phyloP scores from a whole-genome alignment of 23 tunicate genomes.

The Clavelina lepadiformis region DNA sequence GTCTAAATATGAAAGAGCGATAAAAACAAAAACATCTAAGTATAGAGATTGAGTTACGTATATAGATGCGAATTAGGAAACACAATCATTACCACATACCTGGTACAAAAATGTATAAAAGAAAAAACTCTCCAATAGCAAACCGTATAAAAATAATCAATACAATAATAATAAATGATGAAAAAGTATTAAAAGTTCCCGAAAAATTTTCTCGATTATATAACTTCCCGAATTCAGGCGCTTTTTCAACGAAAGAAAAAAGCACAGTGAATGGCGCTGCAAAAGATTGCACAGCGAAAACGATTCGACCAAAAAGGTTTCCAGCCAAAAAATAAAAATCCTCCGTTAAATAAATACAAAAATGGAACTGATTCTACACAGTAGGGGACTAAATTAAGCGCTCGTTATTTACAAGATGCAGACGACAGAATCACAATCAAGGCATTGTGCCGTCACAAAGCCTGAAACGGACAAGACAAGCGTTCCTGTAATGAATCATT shows the following conservation, averaged over 20 bases:
- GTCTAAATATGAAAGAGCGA: too few species aligned
- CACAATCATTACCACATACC: slow-evolving; percentile 3
- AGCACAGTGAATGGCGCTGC: not conserved
- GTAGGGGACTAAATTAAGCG: not conserved
- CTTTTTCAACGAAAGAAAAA: not conserved
- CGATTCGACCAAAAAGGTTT: not conserved
- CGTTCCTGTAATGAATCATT: not conserved
- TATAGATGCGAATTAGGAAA: too few species aligned
- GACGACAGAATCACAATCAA: not conserved
- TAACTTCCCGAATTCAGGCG: too few species aligned
- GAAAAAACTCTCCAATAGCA: slow-evolving; percentile 20
- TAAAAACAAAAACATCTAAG: too few species aligned
- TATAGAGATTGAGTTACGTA: too few species aligned
- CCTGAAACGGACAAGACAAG: not conserved
- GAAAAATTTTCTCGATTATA: not conserved
- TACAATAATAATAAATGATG: slow-evolving; percentile 23
- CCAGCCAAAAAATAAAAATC: not conserved
- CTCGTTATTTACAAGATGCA: too few species aligned
- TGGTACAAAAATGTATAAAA: slow-evolving; percentile 14
- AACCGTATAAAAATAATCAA: slow-evolving; percentile 44
- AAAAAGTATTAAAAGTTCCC: slow-evolving; percentile 27
- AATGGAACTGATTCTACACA: slow-evolving; percentile 1
- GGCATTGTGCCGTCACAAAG: not conserved
- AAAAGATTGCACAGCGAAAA: not conserved
- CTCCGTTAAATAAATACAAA: not conserved